phyloP scores from a whole-genome alignment of 2,113 vertebrate genomes.

The Varanus salvator region DNA sequence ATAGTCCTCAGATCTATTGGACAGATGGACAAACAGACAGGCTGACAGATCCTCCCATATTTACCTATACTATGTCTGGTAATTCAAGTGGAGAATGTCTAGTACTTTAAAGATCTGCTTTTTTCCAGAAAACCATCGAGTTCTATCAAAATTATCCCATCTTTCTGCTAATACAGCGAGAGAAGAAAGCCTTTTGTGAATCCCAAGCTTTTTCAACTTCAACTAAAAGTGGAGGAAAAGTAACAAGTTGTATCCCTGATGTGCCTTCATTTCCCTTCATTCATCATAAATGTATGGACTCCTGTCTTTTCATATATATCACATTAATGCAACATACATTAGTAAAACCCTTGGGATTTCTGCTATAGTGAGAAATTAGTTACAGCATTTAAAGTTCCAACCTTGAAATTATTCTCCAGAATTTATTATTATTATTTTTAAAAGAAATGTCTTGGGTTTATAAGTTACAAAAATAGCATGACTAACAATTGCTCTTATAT shows the following conservation, averaged over 20 bases:
- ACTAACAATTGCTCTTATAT: not conserved
- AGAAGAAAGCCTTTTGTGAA: not conserved
- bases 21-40: not conserved
- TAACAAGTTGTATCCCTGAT: not conserved
- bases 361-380: not conserved
- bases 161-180: not conserved
- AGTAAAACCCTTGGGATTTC: not conserved
- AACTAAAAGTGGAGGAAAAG: slow-evolving; percentile 12
- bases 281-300: slow-evolving; percentile 22
- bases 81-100: not conserved
- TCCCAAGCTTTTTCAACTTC: not conserved
- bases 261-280: slow-evolving; percentile 5
- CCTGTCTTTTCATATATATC: slow-evolving; percentile 15
- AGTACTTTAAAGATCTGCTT: not conserved
- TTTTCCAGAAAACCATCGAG: not conserved
- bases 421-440: not conserved
- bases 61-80: slow-evolving; percentile 1
- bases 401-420: slow-evolving; percentile 3
- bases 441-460: not conserved
- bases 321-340: slow-evolving; percentile 1
- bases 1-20: not conserved
- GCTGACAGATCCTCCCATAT: not conserved
- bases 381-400: not conserved
- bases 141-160: not conserved
- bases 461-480: slow-evolving; percentile 8